These are phyloP conservation scores for Ganaspis sp. DNA, from an alignment of 1,140 invertebrate species.

Conservation along the genomic window DNA sequence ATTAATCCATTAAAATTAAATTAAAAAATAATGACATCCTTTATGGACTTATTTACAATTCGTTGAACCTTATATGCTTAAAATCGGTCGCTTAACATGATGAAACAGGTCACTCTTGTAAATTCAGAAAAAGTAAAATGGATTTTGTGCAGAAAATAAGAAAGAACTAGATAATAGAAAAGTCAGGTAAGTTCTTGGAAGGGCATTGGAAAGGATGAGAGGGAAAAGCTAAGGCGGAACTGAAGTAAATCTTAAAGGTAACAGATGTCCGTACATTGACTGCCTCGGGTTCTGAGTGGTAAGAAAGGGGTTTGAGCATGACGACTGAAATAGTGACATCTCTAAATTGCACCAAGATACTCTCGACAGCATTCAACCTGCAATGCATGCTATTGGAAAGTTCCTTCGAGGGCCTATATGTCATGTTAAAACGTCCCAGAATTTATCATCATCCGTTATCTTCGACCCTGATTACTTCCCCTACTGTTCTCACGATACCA, in stretches of 20 bases:
- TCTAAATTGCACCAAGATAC: constrained; percentile 41
- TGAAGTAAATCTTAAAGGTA: constrained; percentile 43
- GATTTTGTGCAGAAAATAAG: background rate
- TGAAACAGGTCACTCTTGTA: background rate
- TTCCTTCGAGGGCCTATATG: constrained; percentile 41
- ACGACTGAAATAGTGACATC: constrained; percentile 38
- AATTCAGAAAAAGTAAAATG: background rate
- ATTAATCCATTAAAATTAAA: too few species aligned
- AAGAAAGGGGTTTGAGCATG: background rate
- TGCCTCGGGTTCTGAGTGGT: background rate
- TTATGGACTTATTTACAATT: too few species aligned
- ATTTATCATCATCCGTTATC: constrained; percentile 56
- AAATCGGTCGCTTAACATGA: background rate
- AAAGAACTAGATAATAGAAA: background rate
- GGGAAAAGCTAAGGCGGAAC: constrained; percentile 25
- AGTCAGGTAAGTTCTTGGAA: background rate
- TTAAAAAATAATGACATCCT: too few species aligned
- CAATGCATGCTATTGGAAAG: constrained; percentile 26
- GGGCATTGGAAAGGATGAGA: too few species aligned
- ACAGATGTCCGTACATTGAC: constrained; percentile 33
- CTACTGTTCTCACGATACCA: constrained; percentile 31
- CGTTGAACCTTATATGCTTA: background rate
- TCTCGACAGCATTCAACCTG: constrained; percentile 16
- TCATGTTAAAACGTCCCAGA: constrained; percentile 45
- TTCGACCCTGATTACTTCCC: constrained; percentile 62